These are phyloP conservation scores for Argopecten irradians DNA, from an alignment of 1,140 invertebrate genomes.

Conservation along the genomic window DNA sequence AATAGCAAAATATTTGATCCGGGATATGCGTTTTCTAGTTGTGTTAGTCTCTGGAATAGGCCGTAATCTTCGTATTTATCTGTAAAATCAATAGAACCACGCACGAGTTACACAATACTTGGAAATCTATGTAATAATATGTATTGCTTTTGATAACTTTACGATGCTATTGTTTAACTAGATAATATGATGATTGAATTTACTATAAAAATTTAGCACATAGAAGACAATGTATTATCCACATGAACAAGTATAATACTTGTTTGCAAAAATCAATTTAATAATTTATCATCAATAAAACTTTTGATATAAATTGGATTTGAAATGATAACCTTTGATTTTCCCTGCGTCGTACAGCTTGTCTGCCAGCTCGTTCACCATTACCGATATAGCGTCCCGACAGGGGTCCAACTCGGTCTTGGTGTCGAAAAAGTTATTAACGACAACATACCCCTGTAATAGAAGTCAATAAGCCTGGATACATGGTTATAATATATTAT, in stretches of 20 bases:
- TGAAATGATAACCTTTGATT: constrained; percentile 55
- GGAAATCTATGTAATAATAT: too few species aligned
- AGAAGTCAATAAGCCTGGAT: neutral
- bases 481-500: too few species aligned
- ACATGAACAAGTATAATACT: neutral
- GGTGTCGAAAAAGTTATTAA: constrained; percentile 64
- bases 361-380: constrained; percentile 69
- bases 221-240: neutral
- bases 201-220: neutral
- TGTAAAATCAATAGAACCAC: constrained; percentile 49
- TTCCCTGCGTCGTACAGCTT: constrained; percentile 69
- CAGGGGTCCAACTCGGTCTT: constrained; percentile 65
- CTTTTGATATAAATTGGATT: neutral
- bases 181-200: neutral
- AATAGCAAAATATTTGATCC: constrained; percentile 68
- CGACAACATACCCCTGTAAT: constrained; percentile 67
- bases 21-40: constrained; percentile 65
- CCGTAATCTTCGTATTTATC: constrained; percentile 67
- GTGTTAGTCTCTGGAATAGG: constrained; percentile 66
- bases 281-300: neutral
- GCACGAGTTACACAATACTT: too few species aligned
- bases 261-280: neutral
- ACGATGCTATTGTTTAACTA: neutral
- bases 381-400: constrained; percentile 55
- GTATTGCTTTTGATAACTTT: neutral